Conservation (phyloP, 2,113 vertebrate species). For the Halichoerus grypus region DNA sequence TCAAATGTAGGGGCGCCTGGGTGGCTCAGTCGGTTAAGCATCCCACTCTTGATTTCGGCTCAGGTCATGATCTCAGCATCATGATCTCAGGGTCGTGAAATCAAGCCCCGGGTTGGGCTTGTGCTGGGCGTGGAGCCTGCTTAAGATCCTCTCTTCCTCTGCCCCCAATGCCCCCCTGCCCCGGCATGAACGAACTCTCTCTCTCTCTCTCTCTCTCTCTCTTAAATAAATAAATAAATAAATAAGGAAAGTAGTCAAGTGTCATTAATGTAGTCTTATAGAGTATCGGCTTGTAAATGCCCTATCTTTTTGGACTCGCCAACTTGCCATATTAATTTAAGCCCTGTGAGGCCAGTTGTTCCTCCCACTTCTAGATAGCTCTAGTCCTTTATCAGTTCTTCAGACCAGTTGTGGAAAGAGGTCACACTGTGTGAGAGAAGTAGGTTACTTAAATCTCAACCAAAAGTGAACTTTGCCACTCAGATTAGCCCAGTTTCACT, state of each 20-base stretch:
- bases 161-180: not conserved
- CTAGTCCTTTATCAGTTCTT: not conserved
- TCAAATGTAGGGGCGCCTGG: not conserved
- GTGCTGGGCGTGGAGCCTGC: not conserved
- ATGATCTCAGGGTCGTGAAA: not conserved
- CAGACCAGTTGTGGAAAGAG: not conserved
- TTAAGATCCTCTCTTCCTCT: not conserved
- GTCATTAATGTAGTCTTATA: not conserved
- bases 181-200: not conserved
- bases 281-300: not conserved
- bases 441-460: not conserved
- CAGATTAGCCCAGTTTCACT: not conserved
- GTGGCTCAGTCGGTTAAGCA: not conserved
- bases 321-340: not conserved
- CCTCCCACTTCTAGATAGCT: not conserved
- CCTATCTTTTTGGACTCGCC: not conserved
- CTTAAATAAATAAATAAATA: not conserved
- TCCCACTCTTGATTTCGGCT: not conserved
- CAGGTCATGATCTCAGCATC: not conserved
- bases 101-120: not conserved
- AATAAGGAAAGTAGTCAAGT: not conserved
- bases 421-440: not conserved
- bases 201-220: not conserved
- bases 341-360: not conserved
- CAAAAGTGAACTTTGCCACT: not conserved